Conservation (phyloP, 2,797 vertebrate genomes). For the Sebastes variabilis region DNA sequence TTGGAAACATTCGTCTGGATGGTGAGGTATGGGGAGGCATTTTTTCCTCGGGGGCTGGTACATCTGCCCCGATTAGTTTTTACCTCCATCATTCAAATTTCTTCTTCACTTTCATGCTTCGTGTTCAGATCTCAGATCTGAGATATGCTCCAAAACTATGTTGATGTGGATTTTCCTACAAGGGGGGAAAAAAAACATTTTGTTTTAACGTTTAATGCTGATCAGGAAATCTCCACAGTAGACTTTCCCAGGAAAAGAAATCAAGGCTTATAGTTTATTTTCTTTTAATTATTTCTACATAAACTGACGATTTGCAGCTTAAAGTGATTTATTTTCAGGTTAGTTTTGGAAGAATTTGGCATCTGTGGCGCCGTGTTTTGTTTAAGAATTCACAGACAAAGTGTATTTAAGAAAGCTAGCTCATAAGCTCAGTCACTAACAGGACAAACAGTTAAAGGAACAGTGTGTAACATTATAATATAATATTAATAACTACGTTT, state of each 20-base stretch:
- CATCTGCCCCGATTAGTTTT: conserved; percentile 49
- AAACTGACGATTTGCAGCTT: not conserved
- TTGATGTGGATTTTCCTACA: conserved; percentile 34
- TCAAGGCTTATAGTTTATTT: not conserved
- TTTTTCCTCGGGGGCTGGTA: conserved; percentile 26
- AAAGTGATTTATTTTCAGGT: not conserved
- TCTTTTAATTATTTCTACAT: not conserved
- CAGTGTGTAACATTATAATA: no score
- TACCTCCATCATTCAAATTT: conserved; percentile 55
- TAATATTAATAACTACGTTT: no score
- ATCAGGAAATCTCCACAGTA: not conserved
- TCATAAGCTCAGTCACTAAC: not conserved
- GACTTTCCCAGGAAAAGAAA: not conserved
- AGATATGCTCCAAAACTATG: conserved; percentile 17
- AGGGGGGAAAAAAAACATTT: not conserved
- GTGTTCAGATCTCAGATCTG: conserved; percentile 5
- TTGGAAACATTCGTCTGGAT: conserved; percentile 37
- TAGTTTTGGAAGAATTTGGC: not conserved
- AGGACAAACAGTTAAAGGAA: not conserved
- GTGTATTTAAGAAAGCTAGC: not conserved
- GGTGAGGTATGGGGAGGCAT: conserved; percentile 7
- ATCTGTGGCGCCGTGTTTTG: not conserved
- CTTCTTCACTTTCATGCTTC: conserved; percentile 20
- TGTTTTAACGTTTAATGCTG: conserved; percentile 32
- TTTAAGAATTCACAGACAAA: not conserved